Base-by-base conservation (phyloP, 1,140 invertebrate genomes). In the Thaumatotibia leucotreta region DNA sequence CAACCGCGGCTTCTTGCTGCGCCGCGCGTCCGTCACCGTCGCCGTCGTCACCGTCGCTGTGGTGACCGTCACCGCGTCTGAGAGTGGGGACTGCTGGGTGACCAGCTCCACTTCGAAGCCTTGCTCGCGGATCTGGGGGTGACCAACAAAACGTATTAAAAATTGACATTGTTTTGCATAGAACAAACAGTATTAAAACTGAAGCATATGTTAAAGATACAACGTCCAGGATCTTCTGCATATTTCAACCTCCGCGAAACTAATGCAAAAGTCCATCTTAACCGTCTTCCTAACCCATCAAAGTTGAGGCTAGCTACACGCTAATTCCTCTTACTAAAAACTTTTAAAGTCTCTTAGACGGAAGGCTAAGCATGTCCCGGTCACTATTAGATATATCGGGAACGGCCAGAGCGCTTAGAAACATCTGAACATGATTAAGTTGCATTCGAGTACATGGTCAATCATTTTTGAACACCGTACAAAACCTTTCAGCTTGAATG, bases 141-240 rank as follows among this genome's bases (percentile, higher is more conserved):
- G n/a, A n/a, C n/a, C n/a, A 45, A 64, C 49, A 24, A n/a, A 14
- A 39, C n/a, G 33, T 11, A 39, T 39, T 39, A 4, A 4, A 39
- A 4, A 4, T 4, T 4, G 27, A 29, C 27, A 29, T 29, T 29
- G n/a, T n/a, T n/a, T n/a, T n/a, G n/a, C n/a, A n/a, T n/a, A n/a
- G n/a, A n/a, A n/a, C n/a, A n/a, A n/a, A n/a, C n/a, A n/a, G n/a
- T n/a, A n/a, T n/a, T n/a, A n/a, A n/a, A n/a, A n/a, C n/a, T n/a
- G n/a, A n/a, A n/a, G n/a, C n/a, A n/a, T n/a, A n/a, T n/a, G n/a
- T n/a, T n/a, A n/a, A n/a, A n/a, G n/a, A n/a, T n/a, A n/a, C n/a
- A 27, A 95, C 94, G 81, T 96, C 95, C 89, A 98, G 94, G 68
- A 97, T 96, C 78, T 96, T 93, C 33, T 94, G 93, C n/a, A 98